Evolutionary conservation across 2,113 vertebrate genomes (phyloP).

Genomic region (Hylia prasina): DNA sequence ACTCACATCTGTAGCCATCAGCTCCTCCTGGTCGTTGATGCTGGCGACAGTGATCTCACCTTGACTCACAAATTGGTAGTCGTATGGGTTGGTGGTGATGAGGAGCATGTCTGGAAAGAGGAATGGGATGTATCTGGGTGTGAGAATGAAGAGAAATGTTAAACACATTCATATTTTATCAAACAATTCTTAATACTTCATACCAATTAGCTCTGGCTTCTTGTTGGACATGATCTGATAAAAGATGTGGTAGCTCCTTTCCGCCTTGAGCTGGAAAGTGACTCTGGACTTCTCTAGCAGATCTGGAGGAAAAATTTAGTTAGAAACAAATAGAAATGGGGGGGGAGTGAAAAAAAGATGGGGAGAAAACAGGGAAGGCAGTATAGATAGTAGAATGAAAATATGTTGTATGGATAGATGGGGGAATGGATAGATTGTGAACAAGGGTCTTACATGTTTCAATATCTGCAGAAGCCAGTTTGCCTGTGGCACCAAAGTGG

Average conservation of each 20-base stretch:
- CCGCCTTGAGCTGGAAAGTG: no score
- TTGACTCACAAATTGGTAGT: slow-evolving; percentile 42
- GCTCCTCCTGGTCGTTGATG: slow-evolving; percentile 86
- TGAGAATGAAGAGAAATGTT: no score
- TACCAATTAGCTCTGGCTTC: no score
- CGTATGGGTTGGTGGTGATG: slow-evolving; percentile 84
- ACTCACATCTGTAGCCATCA: slow-evolving; percentile 88
- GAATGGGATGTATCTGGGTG: no score
- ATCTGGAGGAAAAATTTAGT: slow-evolving; percentile 52
- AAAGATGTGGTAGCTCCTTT: no score
- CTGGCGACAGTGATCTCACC: slow-evolving; percentile 76
- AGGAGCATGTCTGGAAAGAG: slow-evolving; percentile 84
- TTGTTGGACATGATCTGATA: no score
- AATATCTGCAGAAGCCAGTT: slow-evolving; percentile 85
- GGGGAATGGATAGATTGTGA: not conserved
- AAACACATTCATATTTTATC: no score
- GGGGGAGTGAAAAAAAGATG: not conserved
- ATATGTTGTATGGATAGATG: not conserved
- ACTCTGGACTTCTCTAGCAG: slow-evolving; percentile 69
- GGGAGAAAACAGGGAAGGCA: not conserved
- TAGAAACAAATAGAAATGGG: not conserved
- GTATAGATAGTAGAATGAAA: not conserved
- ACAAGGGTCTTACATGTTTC: slow-evolving; percentile 67
- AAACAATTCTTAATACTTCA: no score
- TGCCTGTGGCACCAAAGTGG: slow-evolving; percentile 88